phyloP scores from a whole-genome alignment of 2,797 vertebrate genomes.

The Sebastes aleutianus region DNA sequence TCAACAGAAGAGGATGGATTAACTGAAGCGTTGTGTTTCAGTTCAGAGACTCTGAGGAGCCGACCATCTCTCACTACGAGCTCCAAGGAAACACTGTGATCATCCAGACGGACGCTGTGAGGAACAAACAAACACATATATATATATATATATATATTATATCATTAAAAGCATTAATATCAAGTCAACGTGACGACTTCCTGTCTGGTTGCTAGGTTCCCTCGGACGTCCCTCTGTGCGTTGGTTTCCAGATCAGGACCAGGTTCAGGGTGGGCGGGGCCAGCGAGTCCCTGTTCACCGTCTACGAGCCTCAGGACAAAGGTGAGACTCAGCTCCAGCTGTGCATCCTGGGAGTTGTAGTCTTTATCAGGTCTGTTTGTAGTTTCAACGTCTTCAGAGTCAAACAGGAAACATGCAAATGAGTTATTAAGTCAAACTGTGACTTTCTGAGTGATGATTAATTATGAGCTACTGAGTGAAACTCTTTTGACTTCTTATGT shows the following conservation, averaged over 20 bases:
- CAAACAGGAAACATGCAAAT: neutral
- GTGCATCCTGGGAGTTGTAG: conserved; percentile 10
- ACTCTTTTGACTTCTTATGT: no score
- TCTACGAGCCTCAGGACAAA: conserved; percentile 88
- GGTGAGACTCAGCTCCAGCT: conserved; percentile 71
- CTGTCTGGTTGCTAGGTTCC: conserved; percentile 78
- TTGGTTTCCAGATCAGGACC: conserved; percentile 86
- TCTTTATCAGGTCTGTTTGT: neutral
- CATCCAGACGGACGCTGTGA: conserved; percentile 83
- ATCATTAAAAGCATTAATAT: no score
- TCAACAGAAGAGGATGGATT: no score
- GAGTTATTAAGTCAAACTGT: no score
- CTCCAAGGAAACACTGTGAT: conserved; percentile 84
- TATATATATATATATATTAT: no score
- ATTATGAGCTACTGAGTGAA: no score
- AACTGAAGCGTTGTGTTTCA: conserved; percentile 54
- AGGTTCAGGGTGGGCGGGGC: conserved; percentile 82
- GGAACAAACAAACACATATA: conserved; percentile 6
- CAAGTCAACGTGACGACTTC: neutral
- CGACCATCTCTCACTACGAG: conserved; percentile 82
- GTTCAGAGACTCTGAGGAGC: conserved; percentile 83
- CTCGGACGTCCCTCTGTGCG: conserved; percentile 80
- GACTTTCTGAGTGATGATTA: neutral
- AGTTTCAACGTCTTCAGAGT: neutral
- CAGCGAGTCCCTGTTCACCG: conserved; percentile 82